Evolutionary conservation across 2,888 invertebrate genomes (phyloP), one percentile per base, ranked within the genome.

Genomic region (Agapostemon virescens): DNA sequence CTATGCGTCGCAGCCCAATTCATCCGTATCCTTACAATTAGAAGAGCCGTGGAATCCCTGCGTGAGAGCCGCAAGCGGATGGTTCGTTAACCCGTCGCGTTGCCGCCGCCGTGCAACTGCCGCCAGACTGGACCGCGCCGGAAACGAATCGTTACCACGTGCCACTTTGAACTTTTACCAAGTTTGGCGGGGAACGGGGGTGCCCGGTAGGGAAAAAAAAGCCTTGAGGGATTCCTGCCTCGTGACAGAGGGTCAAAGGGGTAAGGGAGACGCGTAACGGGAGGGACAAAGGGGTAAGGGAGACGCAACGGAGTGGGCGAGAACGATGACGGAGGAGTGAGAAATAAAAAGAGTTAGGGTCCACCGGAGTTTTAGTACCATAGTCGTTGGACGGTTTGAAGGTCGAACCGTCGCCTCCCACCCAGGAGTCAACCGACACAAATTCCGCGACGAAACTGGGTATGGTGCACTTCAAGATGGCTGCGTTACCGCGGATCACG

Each of bases 381-480:
- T 96, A 96, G 93, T 96, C 95, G 89, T 94, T 94, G 88, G 95
- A 94, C 86, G 95, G 95, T 90, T 95, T 94, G 93, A 95, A 97
- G 93, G 96, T 95, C 88, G 95, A 95, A 86, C 95, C 95, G 85
- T 94, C 94, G 85, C 94, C 94, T 85, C 94, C 94, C 81, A 94
- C 92, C 97, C 97, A 98, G 84, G 97, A 95, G 91, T 97, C 96
- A 69, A 98, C 98, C 92, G 96, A 95, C 69, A 98, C 97, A 93
- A 98, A 98, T 94, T 98, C 98, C 76, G 97, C 96, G 81, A 97
- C 97, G 93, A 97, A 98, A 85, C 97, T 97, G 49, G 98, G 97
- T 89, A 98, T 97, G 90, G 96, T 97, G 93, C 97, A 98, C 93
- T 97, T 97, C 76, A 98, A 93, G 76, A 97, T 96, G 38, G 97